Evolutionary conservation across 2,888 invertebrate species (phyloP).

Genomic region (Ochlodes sylvanus): DNA sequence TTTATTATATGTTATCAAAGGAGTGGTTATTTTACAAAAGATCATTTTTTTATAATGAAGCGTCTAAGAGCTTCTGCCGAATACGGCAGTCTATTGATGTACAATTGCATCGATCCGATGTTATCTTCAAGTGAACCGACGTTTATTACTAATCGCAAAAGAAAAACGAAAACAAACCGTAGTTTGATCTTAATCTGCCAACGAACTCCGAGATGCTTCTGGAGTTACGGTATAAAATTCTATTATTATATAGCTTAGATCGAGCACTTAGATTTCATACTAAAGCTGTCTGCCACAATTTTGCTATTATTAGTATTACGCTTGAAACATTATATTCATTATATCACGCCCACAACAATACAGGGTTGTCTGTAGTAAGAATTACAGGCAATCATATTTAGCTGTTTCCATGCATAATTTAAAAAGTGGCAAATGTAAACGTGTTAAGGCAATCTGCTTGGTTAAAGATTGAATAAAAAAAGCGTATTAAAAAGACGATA

Average conservation of each 20-base stretch:
- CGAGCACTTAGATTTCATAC: conserved; percentile 20
- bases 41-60: background rate
- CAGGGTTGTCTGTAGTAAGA: background rate
- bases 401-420: no score
- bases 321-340: conserved; percentile 17
- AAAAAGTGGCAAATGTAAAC: no score
- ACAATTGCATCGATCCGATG: conserved; percentile 7
- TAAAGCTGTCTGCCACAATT: conserved; percentile 24
- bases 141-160: conserved; percentile 11
- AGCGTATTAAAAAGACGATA: no score
- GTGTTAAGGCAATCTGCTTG: no score
- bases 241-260: background rate
- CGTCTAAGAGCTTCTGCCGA: background rate
- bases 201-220: conserved; percentile 2
- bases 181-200: conserved; percentile 13
- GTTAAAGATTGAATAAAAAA: no score
- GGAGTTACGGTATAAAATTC: conserved; percentile 1
- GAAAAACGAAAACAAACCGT: background rate
- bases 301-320: no score
- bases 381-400: background rate
- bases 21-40: background rate
- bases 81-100: background rate
- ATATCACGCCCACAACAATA: background rate
- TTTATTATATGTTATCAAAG: conserved; percentile 15
- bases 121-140: background rate